Conservation (phyloP, 2,113 vertebrate genomes). For the Terrapene triunguis region DNA sequence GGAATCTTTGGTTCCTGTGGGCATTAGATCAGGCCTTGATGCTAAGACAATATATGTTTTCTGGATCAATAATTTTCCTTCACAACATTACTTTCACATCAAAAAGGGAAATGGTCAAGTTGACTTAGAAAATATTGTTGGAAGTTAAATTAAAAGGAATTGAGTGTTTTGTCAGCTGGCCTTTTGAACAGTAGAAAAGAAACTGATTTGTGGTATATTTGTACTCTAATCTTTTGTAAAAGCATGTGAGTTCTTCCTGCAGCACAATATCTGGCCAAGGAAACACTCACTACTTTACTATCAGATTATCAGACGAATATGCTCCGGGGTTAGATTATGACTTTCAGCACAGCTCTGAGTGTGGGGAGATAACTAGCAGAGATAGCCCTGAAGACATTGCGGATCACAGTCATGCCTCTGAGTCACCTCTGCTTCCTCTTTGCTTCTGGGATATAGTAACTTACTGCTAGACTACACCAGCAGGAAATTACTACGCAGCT, state of each 20-base stretch:
- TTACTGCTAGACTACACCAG: not conserved
- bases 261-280: not conserved
- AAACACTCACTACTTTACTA: not conserved
- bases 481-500: not conserved
- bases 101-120: constrained; percentile 60
- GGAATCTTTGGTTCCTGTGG: constrained; percentile 55
- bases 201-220: not conserved
- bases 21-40: constrained; percentile 67
- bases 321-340: not conserved
- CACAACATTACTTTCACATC: constrained; percentile 59
- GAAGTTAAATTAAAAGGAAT: constrained; percentile 53
- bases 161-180: constrained; percentile 36
- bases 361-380: not conserved
- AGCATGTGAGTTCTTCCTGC: not conserved
- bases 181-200: constrained; percentile 1
- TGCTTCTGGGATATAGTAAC: not conserved
- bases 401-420: not conserved
- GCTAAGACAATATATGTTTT: constrained; percentile 48
- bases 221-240: not conserved
- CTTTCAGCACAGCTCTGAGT: not conserved
- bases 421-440: not conserved
- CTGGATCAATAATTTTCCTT: constrained; percentile 46
- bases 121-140: constrained; percentile 53
- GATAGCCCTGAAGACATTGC: not conserved
- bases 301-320: not conserved